Base-by-base conservation (phyloP, 2,797 vertebrate genomes). In the Orientallactaga sibirica region DNA sequence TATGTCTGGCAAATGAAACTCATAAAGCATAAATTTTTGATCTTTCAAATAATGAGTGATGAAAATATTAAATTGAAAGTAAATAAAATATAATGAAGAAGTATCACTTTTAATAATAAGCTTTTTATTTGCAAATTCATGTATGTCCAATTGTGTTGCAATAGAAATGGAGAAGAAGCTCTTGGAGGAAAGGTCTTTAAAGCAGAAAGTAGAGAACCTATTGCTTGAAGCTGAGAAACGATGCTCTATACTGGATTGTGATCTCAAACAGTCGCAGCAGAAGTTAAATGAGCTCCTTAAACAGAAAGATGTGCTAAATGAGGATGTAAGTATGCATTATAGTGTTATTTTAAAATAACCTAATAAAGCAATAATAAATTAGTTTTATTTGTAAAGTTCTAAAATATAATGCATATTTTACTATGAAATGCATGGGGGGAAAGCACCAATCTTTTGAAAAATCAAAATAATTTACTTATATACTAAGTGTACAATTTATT, bases 101-200 rank as follows among this genome's bases (percentile, higher is more conserved):
- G 6, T 55, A 68, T 67, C 74, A 70, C 27, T 90, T 0, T 74
- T 18, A 24, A 64, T 64, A 20, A 62, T 67, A 81, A 3, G 22
- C 61, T 29, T 85, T 85, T 92, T 78, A 79, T 78, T 73, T 92
- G 27, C 77, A 33, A 48, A 48, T 75, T 86, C 66, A n/a, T 88
- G 62, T 84, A 19, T 91, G 25, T 86, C 41, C 15, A 25, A 92
- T 90, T 92, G 86, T 93, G 1, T 67, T 96, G 86, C 37, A 48
- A 77, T 94, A 99, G 99, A 99, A 97, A 98, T 99, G 98, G 99
- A 99, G 97, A 99, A 99, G 98, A 99, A 99, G 94, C 98, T 99
- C 95, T 97, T 98, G 64, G 99, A 99, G 96, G 99, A 99, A 93
- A 99, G 99, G 92, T 95, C 98, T 27, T 98, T 99, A 71, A 99